A percentile compares a stretch with the other conserved stretches of the same genome.
These are phyloP conservation scores for Entomyzon cyanotis DNA, from an alignment of 2,113 vertebrate genomes.

Conservation along the genomic window DNA sequence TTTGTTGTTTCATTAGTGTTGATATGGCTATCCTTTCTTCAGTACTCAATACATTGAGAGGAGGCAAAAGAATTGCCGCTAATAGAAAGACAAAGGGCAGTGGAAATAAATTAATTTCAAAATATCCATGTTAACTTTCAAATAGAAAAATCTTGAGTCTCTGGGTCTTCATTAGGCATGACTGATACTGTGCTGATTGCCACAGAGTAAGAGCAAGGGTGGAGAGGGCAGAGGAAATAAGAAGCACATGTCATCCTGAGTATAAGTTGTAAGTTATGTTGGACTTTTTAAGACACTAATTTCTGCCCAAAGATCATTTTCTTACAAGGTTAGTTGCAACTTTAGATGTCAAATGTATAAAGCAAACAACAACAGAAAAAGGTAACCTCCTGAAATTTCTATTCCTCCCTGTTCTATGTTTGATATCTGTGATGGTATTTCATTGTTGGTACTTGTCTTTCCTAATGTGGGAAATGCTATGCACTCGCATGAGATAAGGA, in stretches of 20 bases:
- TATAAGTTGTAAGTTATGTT: background rate
- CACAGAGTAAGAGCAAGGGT: background rate
- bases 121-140: background rate
- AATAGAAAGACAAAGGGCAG: background rate
- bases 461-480: background rate
- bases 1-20: slow-evolving; percentile 13
- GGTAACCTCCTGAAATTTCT: background rate
- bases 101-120: background rate
- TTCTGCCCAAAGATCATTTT: background rate
- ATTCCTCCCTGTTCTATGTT: background rate
- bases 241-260: background rate
- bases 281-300: background rate
- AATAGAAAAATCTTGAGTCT: background rate
- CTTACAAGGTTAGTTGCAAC: background rate
- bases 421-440: background rate
- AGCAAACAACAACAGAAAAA: background rate
- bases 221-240: background rate
- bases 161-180: background rate
- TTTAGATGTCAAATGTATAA: background rate
- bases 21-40: background rate
- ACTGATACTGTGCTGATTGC: background rate
- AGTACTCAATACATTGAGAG: background rate
- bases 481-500: background rate
- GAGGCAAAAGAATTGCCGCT: background rate
- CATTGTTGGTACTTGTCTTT: background rate